Conservation (phyloP, 2,888 invertebrate genomes). For the Electrophaes corylata region DNA sequence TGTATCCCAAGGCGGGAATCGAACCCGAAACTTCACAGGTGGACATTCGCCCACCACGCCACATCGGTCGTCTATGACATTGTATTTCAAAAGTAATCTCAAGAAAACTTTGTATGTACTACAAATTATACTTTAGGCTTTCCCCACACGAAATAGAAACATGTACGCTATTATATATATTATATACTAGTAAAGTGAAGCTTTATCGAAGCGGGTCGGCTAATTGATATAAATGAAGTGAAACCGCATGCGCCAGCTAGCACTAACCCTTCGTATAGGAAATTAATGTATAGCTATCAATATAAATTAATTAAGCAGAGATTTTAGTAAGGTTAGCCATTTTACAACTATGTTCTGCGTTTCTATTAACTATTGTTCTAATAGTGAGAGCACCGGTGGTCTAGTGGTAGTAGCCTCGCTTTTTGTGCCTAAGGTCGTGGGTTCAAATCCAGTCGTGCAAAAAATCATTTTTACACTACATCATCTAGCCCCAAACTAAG, state of each 20-base stretch:
- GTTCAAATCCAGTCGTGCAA: no score
- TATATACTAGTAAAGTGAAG: constrained; percentile 10
- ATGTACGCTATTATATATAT: not conserved
- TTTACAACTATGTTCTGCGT: not conserved
- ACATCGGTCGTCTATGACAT: no score
- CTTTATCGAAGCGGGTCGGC: constrained; percentile 3
- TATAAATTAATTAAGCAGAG: constrained; percentile 3
- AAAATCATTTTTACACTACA: no score
- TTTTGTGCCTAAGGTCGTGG: no score
- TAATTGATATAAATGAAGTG: constrained; percentile 27
- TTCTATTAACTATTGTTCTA: no score
- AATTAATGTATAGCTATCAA: constrained; percentile 12
- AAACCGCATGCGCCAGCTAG: constrained; percentile 8
- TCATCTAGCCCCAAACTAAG: no score
- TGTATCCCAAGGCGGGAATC: no score
- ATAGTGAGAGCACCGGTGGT: no score
- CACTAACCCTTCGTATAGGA: not conserved
- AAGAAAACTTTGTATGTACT: not conserved
- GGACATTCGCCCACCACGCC: no score
- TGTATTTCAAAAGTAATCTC: no score
- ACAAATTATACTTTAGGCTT: not conserved
- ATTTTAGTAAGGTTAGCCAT: not conserved
- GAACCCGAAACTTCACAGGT: no score
- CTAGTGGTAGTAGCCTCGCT: no score
- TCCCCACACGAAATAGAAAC: not conserved